phyloP scores from a whole-genome alignment of 64 coral and sea anemone species.

The Stichodactyla mertensii region DNA sequence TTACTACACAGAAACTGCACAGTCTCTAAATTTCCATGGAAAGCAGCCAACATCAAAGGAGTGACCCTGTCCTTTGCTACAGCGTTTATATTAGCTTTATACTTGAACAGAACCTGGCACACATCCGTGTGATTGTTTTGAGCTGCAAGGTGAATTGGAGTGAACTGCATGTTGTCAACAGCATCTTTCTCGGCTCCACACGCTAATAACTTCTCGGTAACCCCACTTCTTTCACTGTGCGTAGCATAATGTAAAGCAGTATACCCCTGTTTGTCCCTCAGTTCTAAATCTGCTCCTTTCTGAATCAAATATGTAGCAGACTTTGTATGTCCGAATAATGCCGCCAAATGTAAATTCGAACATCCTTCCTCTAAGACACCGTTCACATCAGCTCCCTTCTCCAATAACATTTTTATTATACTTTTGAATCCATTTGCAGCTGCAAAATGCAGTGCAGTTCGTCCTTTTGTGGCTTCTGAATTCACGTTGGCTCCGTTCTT shows the following conservation, averaged over 20 bases:
- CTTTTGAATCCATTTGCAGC: conserved; percentile 41
- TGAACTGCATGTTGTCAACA: conserved; percentile 35
- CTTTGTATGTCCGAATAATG: conserved; percentile 44
- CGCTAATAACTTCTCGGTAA: conserved; percentile 29
- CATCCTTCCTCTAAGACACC: conserved; percentile 37
- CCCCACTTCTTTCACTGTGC: conserved; percentile 21
- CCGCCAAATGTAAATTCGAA: conserved; percentile 56
- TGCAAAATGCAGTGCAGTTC: conserved; percentile 69
- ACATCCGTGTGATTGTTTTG: conserved; percentile 36
- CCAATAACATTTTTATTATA: conserved; percentile 39
- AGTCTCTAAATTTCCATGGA: conserved; percentile 40
- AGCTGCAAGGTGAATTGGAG: conserved; percentile 65
- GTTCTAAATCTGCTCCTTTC: conserved; percentile 38
- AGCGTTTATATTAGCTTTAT: conserved; percentile 44
- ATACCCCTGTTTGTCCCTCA: conserved; percentile 47
- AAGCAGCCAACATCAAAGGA: conserved; percentile 68
- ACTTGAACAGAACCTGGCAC: conserved; percentile 31
- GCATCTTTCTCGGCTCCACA: conserved; percentile 37
- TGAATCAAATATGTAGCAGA: conserved; percentile 31
- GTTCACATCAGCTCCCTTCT: conserved; percentile 23
- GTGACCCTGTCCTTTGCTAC: conserved; percentile 52
- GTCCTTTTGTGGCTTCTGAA: conserved; percentile 2
- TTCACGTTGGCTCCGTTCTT: conserved; percentile 44
- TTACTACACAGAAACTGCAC: conserved; percentile 30
- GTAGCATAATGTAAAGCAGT: conserved; percentile 48